Conservation (phyloP, 1,140 invertebrate genomes). For the Cyclargus thomasi region DNA sequence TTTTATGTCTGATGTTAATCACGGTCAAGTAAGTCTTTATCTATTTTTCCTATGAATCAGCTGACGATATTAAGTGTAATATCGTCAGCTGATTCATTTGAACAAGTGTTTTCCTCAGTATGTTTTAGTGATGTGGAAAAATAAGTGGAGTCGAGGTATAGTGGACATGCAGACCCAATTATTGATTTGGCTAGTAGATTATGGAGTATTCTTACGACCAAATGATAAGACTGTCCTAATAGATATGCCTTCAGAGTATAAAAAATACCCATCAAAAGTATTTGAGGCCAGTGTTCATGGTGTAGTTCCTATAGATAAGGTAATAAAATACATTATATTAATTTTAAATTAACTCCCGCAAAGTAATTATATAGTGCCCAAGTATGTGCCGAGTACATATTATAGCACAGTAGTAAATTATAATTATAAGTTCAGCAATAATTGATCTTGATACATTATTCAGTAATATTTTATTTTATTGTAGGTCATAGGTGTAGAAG, state of each 20-base stretch:
- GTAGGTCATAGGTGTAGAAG: constrained; percentile 34
- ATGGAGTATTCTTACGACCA: constrained; percentile 42
- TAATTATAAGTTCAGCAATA: not conserved
- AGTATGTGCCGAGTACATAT: no score
- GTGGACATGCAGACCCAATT: constrained; percentile 43
- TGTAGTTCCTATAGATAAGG: constrained; percentile 45
- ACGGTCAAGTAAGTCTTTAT: constrained; percentile 39
- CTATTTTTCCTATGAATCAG: no score
- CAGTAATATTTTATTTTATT: constrained; percentile 14
- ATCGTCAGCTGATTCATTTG: not conserved
- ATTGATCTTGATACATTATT: no score
- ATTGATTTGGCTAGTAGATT: constrained; percentile 50
- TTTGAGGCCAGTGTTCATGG: constrained; percentile 59
- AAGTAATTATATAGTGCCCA: no score
- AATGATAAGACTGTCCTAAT: constrained; percentile 35
- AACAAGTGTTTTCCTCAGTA: constrained; percentile 35
- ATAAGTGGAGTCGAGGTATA: constrained; percentile 46
- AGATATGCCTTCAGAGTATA: constrained; percentile 38
- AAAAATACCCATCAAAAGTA: constrained; percentile 43
- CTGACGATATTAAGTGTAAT: constrained; percentile 13
- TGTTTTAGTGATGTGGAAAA: constrained; percentile 48
- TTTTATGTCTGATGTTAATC: constrained; percentile 29
- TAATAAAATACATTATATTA: constrained; percentile 25
- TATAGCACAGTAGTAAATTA: no score
- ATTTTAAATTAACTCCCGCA: not conserved